Evolutionary conservation across 92 coral and sea anemone genomes (phyloP), one percentile per base, ranked within the genome.

Genomic region (Porites lobata): DNA sequence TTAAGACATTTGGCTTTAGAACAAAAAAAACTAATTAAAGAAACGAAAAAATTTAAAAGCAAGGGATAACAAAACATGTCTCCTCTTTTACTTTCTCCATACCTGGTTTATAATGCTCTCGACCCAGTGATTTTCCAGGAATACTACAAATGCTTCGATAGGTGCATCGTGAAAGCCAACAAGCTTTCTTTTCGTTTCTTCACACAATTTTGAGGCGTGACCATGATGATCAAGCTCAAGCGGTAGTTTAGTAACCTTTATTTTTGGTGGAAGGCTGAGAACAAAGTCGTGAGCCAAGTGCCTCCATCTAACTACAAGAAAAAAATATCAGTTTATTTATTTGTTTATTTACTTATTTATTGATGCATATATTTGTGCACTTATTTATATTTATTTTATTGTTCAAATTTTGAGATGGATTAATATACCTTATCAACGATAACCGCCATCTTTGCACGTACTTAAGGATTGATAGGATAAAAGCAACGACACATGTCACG

Each of bases 61-160:
- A 58, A 6, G 7, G 14, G 15, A 10, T 56, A 56, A 56, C 15
- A 10, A 56, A 10, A 6, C 83, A 69, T 22, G n/a, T 14, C 12
- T 8, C 11, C 3, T 65, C 24, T 8, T 24, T 62, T 6, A 15
- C 9, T 24, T 56, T 62, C 10, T 22, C 1, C 87, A 9, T 56
- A 90, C 93, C 75, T 91, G 91, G 29, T 91, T 90, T 5, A 91
- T 91, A 13, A 91, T 87, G 3, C 29, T 17, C 62, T 77, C 86
- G 1, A 75, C 92, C 68, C 85, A 87, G 2, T 50, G 65, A 51
- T 80, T 83, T 19, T 88, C 94, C 62, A 80, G 63, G 73, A 91
- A 84, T 68, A 83, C 54, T 7, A 86, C 90, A 17, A 91, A 72
- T 9, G 75, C 94, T 43, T 91, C 92, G 4, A 79, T 83, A 8